Evolutionary conservation across 2,888 invertebrate genomes (phyloP), one percentile per base, ranked within the genome.

Genomic region (Colletes collaris): DNA sequence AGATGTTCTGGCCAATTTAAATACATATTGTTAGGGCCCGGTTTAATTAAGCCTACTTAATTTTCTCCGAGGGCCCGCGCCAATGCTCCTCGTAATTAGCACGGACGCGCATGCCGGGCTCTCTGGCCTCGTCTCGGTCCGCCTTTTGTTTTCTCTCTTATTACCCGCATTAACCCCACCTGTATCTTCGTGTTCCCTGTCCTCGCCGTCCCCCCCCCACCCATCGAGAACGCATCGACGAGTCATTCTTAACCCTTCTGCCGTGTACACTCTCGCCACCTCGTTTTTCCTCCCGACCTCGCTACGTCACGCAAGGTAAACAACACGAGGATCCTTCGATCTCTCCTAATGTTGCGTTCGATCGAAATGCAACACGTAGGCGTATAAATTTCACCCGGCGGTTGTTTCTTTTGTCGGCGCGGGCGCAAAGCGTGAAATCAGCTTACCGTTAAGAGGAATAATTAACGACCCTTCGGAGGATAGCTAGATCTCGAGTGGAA

Each of bases 11-110:
- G 73, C 81, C 86, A 89, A 89, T 92, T 91, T 91, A 89, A 90
- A 91, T 91, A 89, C 87, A 89, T 90, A 90, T 90, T 89, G 90
- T 90, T 89, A 84, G 87, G 27, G 72, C 80, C 82, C 81, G 88
- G 87, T 89, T 91, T 91, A 92, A 91, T 92, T 92, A 91, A 91
- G 90, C 85, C 88, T 89, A 88, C 89, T 92, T 91, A 90, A 91
- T 92, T 92, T 90, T 87, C 81, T 80, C 79, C 75, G 78, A 84
- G 80, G 85, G 81, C 68, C 84, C 84, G 81, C 87, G 87, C 89
- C 88, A 86, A 89, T 89, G 86, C 86, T 81, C 79, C 86, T 86
- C 88, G 91, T 91, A 91, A 91, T 91, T 91, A 91, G 91, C 89
- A 91, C 88, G 82, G 86, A 85, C 87, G 89, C 90, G 88, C 88